Conservation (phyloP, 92 coral and sea anemone genomes). For the Plumapathes pennacea region DNA sequence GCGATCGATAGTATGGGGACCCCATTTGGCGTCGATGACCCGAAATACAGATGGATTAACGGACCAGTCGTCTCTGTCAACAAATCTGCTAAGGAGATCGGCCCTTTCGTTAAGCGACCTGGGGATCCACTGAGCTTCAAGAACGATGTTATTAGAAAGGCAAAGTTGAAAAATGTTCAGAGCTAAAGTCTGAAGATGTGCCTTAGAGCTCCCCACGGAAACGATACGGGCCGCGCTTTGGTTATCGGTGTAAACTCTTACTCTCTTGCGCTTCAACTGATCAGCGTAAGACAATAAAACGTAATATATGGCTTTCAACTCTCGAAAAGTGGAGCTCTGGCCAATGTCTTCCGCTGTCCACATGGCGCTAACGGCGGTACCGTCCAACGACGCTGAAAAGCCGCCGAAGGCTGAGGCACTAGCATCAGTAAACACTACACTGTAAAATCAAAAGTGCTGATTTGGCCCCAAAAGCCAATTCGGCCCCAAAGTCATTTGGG, state of each 20-base stretch:
- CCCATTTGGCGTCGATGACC: constrained; percentile 52
- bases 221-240: constrained; percentile 56
- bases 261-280: constrained; percentile 16
- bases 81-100: constrained; percentile 48
- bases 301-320: constrained; percentile 47
- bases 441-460: too few relatives aligned
- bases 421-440: constrained; percentile 56
- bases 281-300: constrained; percentile 15
- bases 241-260: constrained; percentile 42
- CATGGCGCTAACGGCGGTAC: constrained; percentile 28
- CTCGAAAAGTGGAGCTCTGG: constrained; percentile 32
- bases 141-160: constrained; percentile 7
- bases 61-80: constrained; percentile 73
- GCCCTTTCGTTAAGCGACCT: constrained; percentile 41
- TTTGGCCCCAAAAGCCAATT: too few relatives aligned
- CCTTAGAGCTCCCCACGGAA: constrained; percentile 41
- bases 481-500: too few relatives aligned
- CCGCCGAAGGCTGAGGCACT: constrained; percentile 56
- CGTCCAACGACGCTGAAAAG: constrained; percentile 28
- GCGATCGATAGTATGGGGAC: constrained; percentile 62
- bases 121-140: constrained; percentile 59
- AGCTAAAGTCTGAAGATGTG: constrained; percentile 44
- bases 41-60: constrained; percentile 36
- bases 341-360: constrained; percentile 20
- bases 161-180: constrained; percentile 29